phyloP scores from a whole-genome alignment of 2,888 invertebrate genomes.

The Teleiodes luculella region DNA sequence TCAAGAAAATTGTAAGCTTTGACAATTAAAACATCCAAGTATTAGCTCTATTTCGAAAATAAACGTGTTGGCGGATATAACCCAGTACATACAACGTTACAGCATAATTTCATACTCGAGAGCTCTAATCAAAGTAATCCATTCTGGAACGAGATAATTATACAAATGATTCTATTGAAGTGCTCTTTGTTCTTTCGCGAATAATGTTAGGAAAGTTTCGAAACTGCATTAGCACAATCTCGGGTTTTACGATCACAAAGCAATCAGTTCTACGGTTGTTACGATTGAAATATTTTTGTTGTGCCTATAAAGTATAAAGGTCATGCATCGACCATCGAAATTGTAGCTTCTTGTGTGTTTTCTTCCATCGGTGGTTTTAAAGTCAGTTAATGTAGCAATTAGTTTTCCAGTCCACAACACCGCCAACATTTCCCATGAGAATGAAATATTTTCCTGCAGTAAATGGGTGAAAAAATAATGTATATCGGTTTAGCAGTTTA shows the following conservation, averaged over 20 bases:
- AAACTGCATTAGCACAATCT: constrained; percentile 16
- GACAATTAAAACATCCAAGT: too few relatives aligned
- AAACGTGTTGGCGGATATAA: too few relatives aligned
- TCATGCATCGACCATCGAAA: neutral
- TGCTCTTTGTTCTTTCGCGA: neutral
- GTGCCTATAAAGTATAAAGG: constrained; percentile 45
- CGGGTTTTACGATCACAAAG: constrained; percentile 11
- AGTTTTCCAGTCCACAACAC: too few relatives aligned
- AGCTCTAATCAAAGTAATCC: neutral
- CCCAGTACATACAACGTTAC: neutral
- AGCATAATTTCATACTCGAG: neutral
- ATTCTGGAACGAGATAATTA: neutral
- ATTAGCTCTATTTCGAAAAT: too few relatives aligned
- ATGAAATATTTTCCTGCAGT: too few relatives aligned
- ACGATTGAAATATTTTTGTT: constrained; percentile 42
- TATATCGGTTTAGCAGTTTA: too few relatives aligned
- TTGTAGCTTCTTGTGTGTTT: too few relatives aligned
- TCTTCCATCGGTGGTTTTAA: too few relatives aligned
- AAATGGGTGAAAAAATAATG: too few relatives aligned
- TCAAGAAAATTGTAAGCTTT: too few relatives aligned
- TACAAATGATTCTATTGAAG: neutral
- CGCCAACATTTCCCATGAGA: too few relatives aligned
- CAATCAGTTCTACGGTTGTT: constrained; percentile 16
- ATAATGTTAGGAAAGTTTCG: constrained; percentile 15
- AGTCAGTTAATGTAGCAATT: too few relatives aligned